Base-by-base conservation (phyloP, 2,888 invertebrate genomes). In the Schizaphis graminum region DNA sequence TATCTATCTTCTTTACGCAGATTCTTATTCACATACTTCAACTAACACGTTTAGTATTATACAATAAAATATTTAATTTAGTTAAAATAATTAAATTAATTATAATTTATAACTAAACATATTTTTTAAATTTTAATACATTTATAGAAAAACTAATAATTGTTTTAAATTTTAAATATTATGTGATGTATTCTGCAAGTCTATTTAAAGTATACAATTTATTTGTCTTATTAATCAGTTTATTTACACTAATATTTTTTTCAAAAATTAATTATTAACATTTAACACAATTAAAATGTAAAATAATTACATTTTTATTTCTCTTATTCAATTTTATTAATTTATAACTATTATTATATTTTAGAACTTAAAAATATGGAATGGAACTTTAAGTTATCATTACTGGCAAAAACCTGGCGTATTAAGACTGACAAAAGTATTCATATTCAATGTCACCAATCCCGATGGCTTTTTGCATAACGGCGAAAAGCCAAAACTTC, bases 371-470 rank as follows among this genome's bases (percentile, higher is more conserved):
- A 97, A 97, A 96, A 96, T 98, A 95, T 97, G 98, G 97, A 98
- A 98, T 95, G 98, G 98, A 26, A 98, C 98, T 0, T 95, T 98
- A 86, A 98, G 98, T 96, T 98, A 98, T 96, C 98, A 98, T 95
- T 98, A 98, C 96, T 98, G 98, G 98, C 98, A 98, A 95, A 97
- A 97, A 95, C 98, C 98, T 0, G 98, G 98, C 0, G 98, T 98
- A 26, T 97, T 97, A 95, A 96, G 98, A 94, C 96, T 98, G 94
- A 98, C 98, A 95, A 98, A 98, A 96, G 98, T 98, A 41, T 98
- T 98, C 96, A 98, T 98, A 95, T 98, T 98, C 96, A 98, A 98
- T 96, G 98, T 98, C 28, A 98, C 98, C 49, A 98, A 98, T 96
- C 97, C 98, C 0, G 98, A 98, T 94, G 98, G 97, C 3, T 98